Evolutionary conservation across 2,888 invertebrate genomes (phyloP).

Genomic region (Dryocosmus kuriphilus): DNA sequence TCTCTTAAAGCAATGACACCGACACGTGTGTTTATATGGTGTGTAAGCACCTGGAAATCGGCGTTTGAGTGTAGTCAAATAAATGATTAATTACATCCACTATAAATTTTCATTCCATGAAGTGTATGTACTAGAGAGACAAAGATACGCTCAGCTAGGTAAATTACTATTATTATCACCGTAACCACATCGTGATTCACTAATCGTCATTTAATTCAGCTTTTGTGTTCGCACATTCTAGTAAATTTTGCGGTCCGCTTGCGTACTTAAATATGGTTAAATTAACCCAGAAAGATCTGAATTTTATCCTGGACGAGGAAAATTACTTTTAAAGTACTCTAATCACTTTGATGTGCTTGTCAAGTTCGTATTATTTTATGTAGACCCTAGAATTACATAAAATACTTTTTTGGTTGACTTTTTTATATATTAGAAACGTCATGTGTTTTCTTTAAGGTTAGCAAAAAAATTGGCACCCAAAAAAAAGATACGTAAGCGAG

Average conservation of each 20-base stretch:
- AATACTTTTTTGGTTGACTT: too few relatives aligned
- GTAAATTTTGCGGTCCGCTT: conserved; percentile 7
- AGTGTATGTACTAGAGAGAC: neutral
- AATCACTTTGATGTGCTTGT: neutral
- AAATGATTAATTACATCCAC: conserved; percentile 42
- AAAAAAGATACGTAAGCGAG: too few relatives aligned
- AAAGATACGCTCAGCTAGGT: neutral
- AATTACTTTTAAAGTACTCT: neutral
- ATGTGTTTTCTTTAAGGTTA: too few relatives aligned
- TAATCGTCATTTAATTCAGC: conserved; percentile 27
- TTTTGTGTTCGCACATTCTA: conserved; percentile 16
- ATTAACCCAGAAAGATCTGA: neutral
- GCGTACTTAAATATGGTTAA: conserved; percentile 10
- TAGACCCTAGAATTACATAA: too few relatives aligned
- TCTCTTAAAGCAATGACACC: neutral
- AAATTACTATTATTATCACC: conserved; percentile 24
- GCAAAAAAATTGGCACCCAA: too few relatives aligned
- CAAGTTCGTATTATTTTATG: too few relatives aligned
- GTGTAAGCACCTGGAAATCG: conserved; percentile 36
- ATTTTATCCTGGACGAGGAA: neutral
- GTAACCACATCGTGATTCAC: conserved; percentile 8
- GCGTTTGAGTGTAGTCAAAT: conserved; percentile 12
- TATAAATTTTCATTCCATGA: conserved; percentile 7
- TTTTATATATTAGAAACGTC: too few relatives aligned
- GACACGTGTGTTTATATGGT: neutral